Percentiles rank a stretch among this genome's conserved stretches.
Conservation (phyloP, 2,797 vertebrate genomes). For the Girardinus metallicus region DNA sequence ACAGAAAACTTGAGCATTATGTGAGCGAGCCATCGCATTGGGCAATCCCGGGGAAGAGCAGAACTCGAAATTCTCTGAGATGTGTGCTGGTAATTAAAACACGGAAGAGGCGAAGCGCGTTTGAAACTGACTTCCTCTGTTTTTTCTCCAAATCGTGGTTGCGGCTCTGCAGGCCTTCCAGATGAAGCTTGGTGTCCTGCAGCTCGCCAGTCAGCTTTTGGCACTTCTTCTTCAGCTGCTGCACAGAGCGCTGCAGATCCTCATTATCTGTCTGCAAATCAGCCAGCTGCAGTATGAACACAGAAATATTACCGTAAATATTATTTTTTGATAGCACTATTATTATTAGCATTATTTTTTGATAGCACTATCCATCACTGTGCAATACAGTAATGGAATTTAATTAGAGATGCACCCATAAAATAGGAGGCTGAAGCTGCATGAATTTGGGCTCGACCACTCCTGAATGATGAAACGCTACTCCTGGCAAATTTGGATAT, state of each 20-base stretch:
- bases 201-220: slow-evolving; percentile 91
- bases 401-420: slow-evolving; percentile 10
- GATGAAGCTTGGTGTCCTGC: slow-evolving; percentile 96
- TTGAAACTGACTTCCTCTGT: slow-evolving; percentile 89
- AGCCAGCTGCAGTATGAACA: slow-evolving; percentile 81
- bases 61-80: slow-evolving; percentile 28
- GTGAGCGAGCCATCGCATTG: slow-evolving; percentile 32
- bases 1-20: slow-evolving; percentile 64
- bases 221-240: slow-evolving; percentile 96
- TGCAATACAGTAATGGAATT: slow-evolving; percentile 3
- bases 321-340: slow-evolving; percentile 21
- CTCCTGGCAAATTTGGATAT: not conserved
- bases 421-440: not conserved
- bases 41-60: slow-evolving; percentile 34
- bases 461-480: not conserved
- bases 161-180: slow-evolving; percentile 95
- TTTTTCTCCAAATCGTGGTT: slow-evolving; percentile 99
- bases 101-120: not conserved
- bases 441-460: not conserved
- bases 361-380: slow-evolving; percentile 17
- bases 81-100: slow-evolving; percentile 23
- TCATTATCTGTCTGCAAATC: slow-evolving; percentile 94
- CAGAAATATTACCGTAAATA: slow-evolving; percentile 9
- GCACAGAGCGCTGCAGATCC: slow-evolving; percentile 90
- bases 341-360: slow-evolving; percentile 21